Conservation (phyloP, 2,888 invertebrate genomes). For the Aphodius granarius region DNA sequence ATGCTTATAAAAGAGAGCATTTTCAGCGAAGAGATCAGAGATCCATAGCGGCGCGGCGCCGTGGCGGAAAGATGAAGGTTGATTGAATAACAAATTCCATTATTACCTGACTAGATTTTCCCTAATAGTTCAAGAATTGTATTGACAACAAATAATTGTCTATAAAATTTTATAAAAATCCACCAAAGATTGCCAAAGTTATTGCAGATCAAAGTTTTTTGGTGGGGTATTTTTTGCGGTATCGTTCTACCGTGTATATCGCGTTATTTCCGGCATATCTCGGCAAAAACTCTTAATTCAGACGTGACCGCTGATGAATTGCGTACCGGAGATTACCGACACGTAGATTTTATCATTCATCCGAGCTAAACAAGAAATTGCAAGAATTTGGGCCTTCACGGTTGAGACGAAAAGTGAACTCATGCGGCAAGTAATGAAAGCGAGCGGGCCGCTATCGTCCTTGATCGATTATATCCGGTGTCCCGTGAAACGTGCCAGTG, state of each 20-base stretch:
- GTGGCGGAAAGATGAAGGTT: too few relatives aligned
- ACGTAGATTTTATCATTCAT: neutral
- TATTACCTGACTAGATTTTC: too few relatives aligned
- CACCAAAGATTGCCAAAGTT: too few relatives aligned
- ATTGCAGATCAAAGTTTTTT: too few relatives aligned
- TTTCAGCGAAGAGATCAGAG: neutral
- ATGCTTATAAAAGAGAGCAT: neutral
- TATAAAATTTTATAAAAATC: too few relatives aligned
- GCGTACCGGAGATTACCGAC: neutral
- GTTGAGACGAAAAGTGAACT: constrained; percentile 4
- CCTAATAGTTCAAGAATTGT: too few relatives aligned
- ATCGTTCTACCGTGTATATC: too few relatives aligned
- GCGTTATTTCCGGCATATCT: neutral
- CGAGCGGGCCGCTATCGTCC: constrained; percentile 7
- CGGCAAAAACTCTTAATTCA: neutral
- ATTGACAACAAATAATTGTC: too few relatives aligned
- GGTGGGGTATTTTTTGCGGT: too few relatives aligned
- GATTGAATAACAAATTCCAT: too few relatives aligned
- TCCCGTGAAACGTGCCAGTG: constrained; percentile 11
- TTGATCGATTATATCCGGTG: constrained; percentile 7
- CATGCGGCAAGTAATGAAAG: constrained; percentile 10
- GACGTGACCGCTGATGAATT: neutral
- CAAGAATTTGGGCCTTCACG: neutral
- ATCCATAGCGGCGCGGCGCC: neutral
- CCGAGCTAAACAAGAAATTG: neutral